Conservation (phyloP, 37 sponge, comb jelly and placozoan genomes). For the Corticium candelabrum region DNA sequence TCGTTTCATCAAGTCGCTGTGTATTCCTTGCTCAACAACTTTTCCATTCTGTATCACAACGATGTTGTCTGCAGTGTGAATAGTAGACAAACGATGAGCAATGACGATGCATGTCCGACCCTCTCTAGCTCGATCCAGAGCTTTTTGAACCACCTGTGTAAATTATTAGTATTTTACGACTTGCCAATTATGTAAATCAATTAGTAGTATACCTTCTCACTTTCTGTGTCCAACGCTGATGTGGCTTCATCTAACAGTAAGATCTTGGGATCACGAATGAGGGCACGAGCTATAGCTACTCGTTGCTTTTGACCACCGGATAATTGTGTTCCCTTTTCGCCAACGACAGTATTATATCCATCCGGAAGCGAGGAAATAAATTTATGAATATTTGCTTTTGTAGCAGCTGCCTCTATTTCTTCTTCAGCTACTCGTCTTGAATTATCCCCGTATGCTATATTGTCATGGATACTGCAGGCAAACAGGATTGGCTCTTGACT, state of each 20-base stretch:
- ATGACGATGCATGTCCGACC: conserved; percentile 65
- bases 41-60: conserved; percentile 28
- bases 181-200: neutral
- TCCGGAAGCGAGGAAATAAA: conserved; percentile 76
- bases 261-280: conserved; percentile 74
- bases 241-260: conserved; percentile 86
- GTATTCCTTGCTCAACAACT: conserved; percentile 40
- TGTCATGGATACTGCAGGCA: conserved; percentile 80
- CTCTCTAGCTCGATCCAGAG: conserved; percentile 40
- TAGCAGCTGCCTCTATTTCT: conserved; percentile 82
- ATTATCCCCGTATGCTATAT: conserved; percentile 90
- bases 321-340: conserved; percentile 70
- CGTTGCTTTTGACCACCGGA: conserved; percentile 89
- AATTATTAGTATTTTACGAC: neutral
- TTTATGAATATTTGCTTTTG: conserved; percentile 86
- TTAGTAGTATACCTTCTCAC: conserved; percentile 49
- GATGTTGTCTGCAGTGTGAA: conserved; percentile 50
- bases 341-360: conserved; percentile 66
- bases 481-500: conserved; percentile 93
- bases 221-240: conserved; percentile 86
- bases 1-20: conserved; percentile 49
- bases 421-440: conserved; percentile 69
- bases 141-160: conserved; percentile 44
- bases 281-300: conserved; percentile 80
- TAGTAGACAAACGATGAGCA: conserved; percentile 68